A percentile compares a stretch with the other conserved stretches of the same genome.
phyloP scores from a whole-genome alignment of 1,140 invertebrate species.

The Sminthurinus signatus region DNA sequence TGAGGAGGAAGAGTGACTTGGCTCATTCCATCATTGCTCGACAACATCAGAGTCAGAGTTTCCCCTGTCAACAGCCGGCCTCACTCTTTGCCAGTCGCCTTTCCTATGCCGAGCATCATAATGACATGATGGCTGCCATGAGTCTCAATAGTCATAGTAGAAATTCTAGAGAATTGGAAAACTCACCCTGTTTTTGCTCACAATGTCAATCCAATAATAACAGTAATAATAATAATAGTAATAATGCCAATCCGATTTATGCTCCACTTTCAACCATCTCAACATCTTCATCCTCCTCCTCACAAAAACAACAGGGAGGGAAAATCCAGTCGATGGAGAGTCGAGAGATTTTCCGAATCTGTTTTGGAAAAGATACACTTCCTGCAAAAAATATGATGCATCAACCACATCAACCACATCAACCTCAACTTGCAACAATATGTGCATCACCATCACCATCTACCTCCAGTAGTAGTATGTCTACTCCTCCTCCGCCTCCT shows the following conservation, averaged over 20 bases:
- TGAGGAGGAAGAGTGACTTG: conserved; percentile 39
- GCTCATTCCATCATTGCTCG: conserved; percentile 16
- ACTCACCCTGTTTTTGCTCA: too few relatives aligned
- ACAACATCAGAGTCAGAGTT: conserved; percentile 1
- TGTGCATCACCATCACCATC: background rate
- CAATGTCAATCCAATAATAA: too few relatives aligned
- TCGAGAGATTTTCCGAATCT: conserved; percentile 38
- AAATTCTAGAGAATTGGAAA: too few relatives aligned
- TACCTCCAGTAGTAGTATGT: background rate
- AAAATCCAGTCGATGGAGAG: conserved; percentile 36
- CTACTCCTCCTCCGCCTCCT: conserved; percentile 18
- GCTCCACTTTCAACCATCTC: too few relatives aligned
- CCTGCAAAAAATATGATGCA: background rate
- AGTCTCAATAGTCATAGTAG: too few relatives aligned
- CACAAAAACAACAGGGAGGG: conserved; percentile 7
- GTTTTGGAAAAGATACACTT: conserved; percentile 15
- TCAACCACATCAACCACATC: background rate
- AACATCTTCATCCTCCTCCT: too few relatives aligned
- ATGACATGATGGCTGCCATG: too few relatives aligned
- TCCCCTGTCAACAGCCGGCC: too few relatives aligned
- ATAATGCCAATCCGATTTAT: too few relatives aligned
- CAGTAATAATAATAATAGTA: too few relatives aligned
- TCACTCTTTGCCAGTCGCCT: background rate
- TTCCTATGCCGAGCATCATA: background rate
- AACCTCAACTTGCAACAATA: too few relatives aligned